A percentile compares a stretch with the other conserved stretches of the same genome.
These are phyloP conservation scores for Myotis brandtii DNA, from an alignment of 2,113 vertebrate genomes.

Conservation along the genomic window DNA sequence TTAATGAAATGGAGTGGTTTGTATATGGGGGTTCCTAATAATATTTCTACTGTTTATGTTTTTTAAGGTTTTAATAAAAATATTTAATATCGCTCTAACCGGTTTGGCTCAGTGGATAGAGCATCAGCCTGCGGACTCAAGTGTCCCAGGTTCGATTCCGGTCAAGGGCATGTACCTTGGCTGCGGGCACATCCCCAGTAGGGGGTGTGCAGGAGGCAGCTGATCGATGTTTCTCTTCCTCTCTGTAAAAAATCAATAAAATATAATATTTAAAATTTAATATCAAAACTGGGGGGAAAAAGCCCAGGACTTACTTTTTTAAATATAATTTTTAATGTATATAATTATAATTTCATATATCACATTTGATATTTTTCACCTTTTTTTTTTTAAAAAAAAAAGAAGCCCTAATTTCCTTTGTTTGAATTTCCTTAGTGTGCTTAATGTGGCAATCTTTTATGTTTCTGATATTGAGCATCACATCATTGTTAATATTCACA, in stretches of 20 bases:
- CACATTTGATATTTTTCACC: neutral
- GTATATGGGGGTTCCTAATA: neutral
- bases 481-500: neutral
- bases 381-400: neutral
- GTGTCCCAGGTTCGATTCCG: too few species aligned
- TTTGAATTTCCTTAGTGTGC: neutral
- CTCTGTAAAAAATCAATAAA: too few species aligned
- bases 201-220: neutral
- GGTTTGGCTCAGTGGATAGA: too few species aligned
- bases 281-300: neutral
- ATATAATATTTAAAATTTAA: constrained; percentile 41
- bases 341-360: neutral
- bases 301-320: neutral
- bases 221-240: too few species aligned
- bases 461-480: neutral
- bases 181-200: too few species aligned
- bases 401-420: neutral
- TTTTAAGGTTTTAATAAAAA: constrained; percentile 59
- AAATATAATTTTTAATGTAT: neutral
- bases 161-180: too few species aligned
- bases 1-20: neutral
- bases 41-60: constrained; percentile 51
- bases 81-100: neutral
- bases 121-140: too few species aligned
- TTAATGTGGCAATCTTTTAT: neutral